Evolutionary conservation across 2,797 vertebrate genomes (phyloP).

Genomic region (Chlorospingus semifuscus): DNA sequence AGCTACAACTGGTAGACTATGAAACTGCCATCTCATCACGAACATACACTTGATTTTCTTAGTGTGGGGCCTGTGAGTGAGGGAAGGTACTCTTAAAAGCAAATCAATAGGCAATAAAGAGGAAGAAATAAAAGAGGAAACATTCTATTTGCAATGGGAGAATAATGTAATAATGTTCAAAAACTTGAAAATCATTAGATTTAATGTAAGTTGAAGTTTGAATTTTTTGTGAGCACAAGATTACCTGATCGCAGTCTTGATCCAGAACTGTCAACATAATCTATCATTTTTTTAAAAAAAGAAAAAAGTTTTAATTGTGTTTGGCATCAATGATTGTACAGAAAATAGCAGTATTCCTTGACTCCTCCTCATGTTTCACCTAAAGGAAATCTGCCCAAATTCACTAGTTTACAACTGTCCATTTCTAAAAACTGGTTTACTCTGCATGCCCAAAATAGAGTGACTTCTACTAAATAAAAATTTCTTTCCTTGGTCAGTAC

Average conservation of each 20-base stretch:
- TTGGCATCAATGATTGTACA: neutral
- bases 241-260: slow-evolving; percentile 82
- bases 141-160: neutral
- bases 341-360: neutral
- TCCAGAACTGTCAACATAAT: slow-evolving; percentile 61
- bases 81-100: slow-evolving; percentile 47
- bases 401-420: neutral
- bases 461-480: neutral
- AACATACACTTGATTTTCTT: slow-evolving; percentile 49
- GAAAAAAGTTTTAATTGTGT: neutral
- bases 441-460: neutral
- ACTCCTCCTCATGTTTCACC: neutral
- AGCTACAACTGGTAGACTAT: slow-evolving; percentile 13
- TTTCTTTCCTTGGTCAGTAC: neutral
- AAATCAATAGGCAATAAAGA: slow-evolving; percentile 63
- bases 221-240: neutral
- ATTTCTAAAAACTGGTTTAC: neutral
- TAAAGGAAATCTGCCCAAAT: neutral
- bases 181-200: neutral
- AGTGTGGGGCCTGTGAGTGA: slow-evolving; percentile 11
- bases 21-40: slow-evolving; percentile 39
- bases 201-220: neutral
- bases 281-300: neutral
- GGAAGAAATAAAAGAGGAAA: slow-evolving; percentile 65
- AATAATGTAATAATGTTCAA: neutral